phyloP scores from a whole-genome alignment of 1,140 invertebrate genomes.

The Patella vulgata region DNA sequence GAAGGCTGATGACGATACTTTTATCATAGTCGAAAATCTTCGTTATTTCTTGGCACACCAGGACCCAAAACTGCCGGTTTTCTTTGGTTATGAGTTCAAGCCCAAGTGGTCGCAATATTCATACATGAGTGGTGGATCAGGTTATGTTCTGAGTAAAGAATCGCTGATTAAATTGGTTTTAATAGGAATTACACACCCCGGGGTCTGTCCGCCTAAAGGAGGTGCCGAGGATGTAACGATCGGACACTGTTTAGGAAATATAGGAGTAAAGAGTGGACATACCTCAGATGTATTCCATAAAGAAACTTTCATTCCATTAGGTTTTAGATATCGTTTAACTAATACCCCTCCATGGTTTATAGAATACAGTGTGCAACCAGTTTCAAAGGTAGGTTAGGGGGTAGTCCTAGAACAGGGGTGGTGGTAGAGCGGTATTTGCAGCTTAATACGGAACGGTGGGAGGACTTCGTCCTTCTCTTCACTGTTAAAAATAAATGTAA shows the following conservation, averaged over 20 bases:
- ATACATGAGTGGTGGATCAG: constrained; percentile 32
- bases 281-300: no score
- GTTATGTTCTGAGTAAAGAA: constrained; percentile 26
- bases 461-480: no score
- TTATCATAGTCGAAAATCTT: constrained; percentile 90
- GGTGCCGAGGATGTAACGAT: constrained; percentile 95
- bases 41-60: constrained; percentile 81
- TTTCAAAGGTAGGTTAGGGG: no score
- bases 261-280: no score
- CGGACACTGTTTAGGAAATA: constrained; percentile 80
- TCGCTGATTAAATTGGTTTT: constrained; percentile 27
- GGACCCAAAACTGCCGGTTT: constrained; percentile 35
- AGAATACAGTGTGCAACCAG: no score
- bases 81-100: constrained; percentile 22
- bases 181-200: not conserved
- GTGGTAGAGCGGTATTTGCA: no score
- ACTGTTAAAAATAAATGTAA: no score
- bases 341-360: no score
- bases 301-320: no score
- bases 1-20: constrained; percentile 70
- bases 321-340: no score
- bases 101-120: constrained; percentile 21
- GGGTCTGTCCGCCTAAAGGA: constrained; percentile 70
- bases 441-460: no score
- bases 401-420: no score